A percentile compares a stretch with the other conserved stretches of the same genome.
Conservation (phyloP, 2,113 vertebrate genomes). For the Podocnemis expansa region DNA sequence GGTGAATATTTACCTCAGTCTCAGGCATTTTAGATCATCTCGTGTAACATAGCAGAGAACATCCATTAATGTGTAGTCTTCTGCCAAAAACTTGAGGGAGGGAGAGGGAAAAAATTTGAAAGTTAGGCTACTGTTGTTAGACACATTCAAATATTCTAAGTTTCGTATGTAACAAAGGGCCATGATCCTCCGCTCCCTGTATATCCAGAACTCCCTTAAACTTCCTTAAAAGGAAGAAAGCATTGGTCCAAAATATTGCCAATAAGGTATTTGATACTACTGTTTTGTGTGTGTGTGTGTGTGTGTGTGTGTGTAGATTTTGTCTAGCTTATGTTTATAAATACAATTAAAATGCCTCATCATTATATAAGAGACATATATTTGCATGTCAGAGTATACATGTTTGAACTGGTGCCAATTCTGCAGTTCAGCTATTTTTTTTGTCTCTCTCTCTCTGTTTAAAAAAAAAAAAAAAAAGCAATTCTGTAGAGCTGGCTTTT, state of each 20-base stretch:
- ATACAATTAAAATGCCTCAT: neutral
- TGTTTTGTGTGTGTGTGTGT: too few relatives aligned
- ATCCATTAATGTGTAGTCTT: slow-evolving; percentile 91
- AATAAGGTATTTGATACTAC: neutral
- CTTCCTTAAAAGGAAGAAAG: neutral
- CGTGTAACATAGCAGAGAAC: slow-evolving; percentile 91
- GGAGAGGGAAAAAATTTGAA: slow-evolving; percentile 31
- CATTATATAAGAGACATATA: neutral
- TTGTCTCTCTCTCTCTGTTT: too few relatives aligned
- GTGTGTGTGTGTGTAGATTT: too few relatives aligned
- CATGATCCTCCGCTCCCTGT: neutral
- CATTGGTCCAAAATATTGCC: neutral
- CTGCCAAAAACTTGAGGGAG: slow-evolving; percentile 80
- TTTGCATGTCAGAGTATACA: neutral
- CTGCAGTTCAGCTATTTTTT: neutral
- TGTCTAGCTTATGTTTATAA: neutral
- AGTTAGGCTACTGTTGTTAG: neutral
- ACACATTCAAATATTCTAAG: neutral
- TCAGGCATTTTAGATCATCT: slow-evolving; percentile 94
- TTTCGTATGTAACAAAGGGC: neutral
- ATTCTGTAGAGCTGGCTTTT: neutral
- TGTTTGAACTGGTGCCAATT: neutral
- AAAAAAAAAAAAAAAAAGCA: too few relatives aligned
- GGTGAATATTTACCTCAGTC: slow-evolving; percentile 85
- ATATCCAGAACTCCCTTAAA: neutral